Evolutionary conservation across 2,113 vertebrate species (phyloP), one percentile per base, ranked within the genome.

Genomic region (Amazona guildingii): DNA sequence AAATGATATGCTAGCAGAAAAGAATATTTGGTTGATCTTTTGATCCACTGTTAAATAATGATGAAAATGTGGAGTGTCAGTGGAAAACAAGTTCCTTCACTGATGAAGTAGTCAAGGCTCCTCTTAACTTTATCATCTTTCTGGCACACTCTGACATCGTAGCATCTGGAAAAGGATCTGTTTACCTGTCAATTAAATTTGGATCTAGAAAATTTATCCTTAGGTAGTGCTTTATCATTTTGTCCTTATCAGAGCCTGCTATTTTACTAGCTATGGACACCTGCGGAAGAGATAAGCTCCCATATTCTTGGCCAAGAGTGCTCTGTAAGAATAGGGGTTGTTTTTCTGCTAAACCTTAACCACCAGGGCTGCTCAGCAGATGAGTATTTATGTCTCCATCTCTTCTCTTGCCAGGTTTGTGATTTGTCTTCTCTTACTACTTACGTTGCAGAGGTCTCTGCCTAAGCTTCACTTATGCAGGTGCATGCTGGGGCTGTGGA

Each of bases 121-220:
- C 33, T 86, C 62, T 70, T 24, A 88, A 21, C 28, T 92, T 57
- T 64, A 27, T 61, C 13, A 49, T 39, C 29, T 75, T 74, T 73
- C 70, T 76, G 37, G 17, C 49, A 46, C 57, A 16, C 13, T 88
- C 57, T 84, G 44, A 63, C 3, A 6, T 79, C 1, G 1, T 10
- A 83, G 64, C n/a, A 68, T 13, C 51, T 59, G 62, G 35, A 86
- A 72, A 44, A 77, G 87, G 52, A 52, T 48, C 31, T 64, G 35
- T 72, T 76, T 52, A 88, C 54, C 63, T 88, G 84, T 80, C 78
- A 76, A 49, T 94, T 97, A 87, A 73, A 84, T 96, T 78, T 88
- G 46, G 59, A 89, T 43, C 11, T 5, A 25, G n/a, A 51, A 31
- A 37, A 76, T 95, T 81, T 92, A 85, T 96, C 83, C 73, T 88